phyloP scores from a whole-genome alignment of 2,888 invertebrate genomes.

The Tetanocera ferruginea region DNA sequence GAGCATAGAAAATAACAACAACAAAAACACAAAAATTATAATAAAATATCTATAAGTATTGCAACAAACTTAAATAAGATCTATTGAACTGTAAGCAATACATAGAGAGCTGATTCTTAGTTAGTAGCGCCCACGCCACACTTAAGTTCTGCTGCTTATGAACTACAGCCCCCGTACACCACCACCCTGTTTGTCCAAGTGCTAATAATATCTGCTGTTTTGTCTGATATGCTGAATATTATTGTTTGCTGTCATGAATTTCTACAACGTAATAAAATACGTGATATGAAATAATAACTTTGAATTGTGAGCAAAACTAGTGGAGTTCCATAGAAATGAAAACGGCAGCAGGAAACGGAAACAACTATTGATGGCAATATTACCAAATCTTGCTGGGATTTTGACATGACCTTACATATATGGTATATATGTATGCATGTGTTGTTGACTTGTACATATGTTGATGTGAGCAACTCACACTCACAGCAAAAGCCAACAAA shows the following conservation, averaged over 20 bases:
- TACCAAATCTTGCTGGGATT: constrained; percentile 16
- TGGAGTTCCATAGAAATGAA: neutral
- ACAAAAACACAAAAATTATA: neutral
- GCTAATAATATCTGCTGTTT: neutral
- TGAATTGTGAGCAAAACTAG: neutral
- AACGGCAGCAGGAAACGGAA: neutral
- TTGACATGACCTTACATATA: neutral
- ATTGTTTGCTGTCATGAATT: constrained; percentile 17
- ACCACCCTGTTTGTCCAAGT: neutral
- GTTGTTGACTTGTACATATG: neutral
- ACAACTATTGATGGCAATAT: constrained; percentile 8
- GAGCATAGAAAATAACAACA: neutral
- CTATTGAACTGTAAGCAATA: constrained; percentile 12
- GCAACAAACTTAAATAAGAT: neutral
- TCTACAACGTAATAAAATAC: constrained; percentile 32
- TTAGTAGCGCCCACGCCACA: neutral
- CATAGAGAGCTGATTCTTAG: neutral
- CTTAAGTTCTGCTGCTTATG: neutral
- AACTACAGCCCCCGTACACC: neutral
- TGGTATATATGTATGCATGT: neutral
- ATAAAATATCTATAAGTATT: neutral
- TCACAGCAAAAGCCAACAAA: neutral
- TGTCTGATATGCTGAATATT: neutral
- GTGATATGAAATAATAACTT: constrained; percentile 35
- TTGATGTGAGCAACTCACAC: neutral